Base-by-base conservation (phyloP, 2,113 vertebrate species). In the Actenoides lindsayi region DNA sequence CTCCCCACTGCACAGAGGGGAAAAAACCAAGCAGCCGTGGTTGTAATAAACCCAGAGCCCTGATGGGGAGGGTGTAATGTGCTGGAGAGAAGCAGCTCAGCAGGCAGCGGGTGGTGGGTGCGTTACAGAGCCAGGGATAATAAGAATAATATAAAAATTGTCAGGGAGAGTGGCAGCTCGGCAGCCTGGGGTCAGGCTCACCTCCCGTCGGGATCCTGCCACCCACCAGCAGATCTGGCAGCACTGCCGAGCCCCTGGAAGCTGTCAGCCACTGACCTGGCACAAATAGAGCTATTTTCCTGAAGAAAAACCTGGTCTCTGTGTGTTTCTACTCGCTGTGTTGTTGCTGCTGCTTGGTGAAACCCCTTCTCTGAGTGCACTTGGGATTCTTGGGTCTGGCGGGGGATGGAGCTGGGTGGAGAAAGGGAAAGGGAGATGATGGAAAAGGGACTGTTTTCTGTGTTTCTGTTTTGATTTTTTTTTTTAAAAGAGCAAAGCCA, bases 311-410 rank as follows among this genome's bases (percentile, higher is more conserved):
- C 27, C 33, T 10, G 4, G 13, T 8, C 12, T 39, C 28, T n/a
- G 8, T n/a, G 62, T 39, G 37, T 69, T 93, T 93, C 37, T 2
- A 27, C 25, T 42, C 3, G 3, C 20, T 5, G 19, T 0, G 8
- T 17, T 0, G 8, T 17, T 67, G 80, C 73, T 16, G 75, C 35
- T 37, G 31, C 65, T 23, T 11, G 16, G 70, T 20, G 62, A 74
- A 56, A 37, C 8, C 41, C 39, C 2, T n/a, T 59, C 3, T 21
- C 41, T 2, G 11, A 33, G 62, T 0, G 5, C 3, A 0, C 33
- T 60, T 0, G 0, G 9, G 18, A 0, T 44, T 11, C 37, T 33
- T 7, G 23, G 59, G 23, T 50, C 46, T 39, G n/a, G 0, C 2
- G 23, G 56, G 24, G 41, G 6, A 8, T 46, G 48, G 63, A 33